These are phyloP conservation scores for Pristis pectinata DNA, from an alignment of 2,797 vertebrate species.

Conservation along the genomic window DNA sequence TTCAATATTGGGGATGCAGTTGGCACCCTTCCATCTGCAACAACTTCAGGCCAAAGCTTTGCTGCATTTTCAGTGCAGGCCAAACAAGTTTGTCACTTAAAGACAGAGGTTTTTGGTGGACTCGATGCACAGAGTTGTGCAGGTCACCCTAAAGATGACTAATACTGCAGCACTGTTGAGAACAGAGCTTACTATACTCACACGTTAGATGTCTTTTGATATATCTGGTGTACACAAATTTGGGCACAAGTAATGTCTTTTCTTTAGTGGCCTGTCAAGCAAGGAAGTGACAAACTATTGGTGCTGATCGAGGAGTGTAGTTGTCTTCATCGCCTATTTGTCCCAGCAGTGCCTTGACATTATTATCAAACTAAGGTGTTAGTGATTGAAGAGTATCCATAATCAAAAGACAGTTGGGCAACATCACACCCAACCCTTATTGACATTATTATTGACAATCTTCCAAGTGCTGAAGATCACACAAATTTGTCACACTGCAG, in stretches of 20 bases:
- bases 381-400: neutral
- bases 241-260: neutral
- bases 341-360: neutral
- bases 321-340: neutral
- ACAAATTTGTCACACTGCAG: neutral
- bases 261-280: neutral
- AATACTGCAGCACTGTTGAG: neutral
- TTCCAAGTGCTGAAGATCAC: neutral
- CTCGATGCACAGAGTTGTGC: neutral
- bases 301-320: neutral
- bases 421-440: neutral
- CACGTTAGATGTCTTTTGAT: neutral
- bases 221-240: neutral
- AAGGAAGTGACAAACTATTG: neutral
- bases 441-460: constrained; percentile 2
- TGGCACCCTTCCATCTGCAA: too few relatives aligned
- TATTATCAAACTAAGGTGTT: constrained; percentile 4
- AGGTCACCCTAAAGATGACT: neutral
- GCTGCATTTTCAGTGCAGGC: too few relatives aligned
- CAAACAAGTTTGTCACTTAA: too few relatives aligned
- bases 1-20: neutral
- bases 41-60: too few relatives aligned
- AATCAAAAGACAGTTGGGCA: neutral
- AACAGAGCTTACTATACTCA: neutral
- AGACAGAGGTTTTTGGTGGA: too few relatives aligned